Conservation (phyloP, 2,888 invertebrate genomes). For the Hirtodrosophila confusa region DNA sequence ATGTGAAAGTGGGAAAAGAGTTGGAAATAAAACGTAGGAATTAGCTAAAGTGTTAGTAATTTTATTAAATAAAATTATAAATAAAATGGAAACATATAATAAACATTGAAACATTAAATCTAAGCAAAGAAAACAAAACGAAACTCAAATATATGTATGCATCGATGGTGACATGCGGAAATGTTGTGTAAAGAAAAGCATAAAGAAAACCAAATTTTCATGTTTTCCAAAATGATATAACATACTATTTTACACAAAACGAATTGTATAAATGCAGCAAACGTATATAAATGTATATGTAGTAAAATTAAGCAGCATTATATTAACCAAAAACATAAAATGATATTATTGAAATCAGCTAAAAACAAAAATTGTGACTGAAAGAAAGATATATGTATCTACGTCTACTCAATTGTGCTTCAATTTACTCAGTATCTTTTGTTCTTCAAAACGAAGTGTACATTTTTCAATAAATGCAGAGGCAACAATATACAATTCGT, state of each 20-base stretch:
- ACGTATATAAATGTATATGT: conserved; percentile 72
- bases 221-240: conserved; percentile 53
- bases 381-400: conserved; percentile 45
- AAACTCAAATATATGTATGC: conserved; percentile 50
- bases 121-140: conserved; percentile 33
- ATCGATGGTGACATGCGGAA: conserved; percentile 46
- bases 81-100: conserved; percentile 47
- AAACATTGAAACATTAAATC: conserved; percentile 49
- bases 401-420: conserved; percentile 62
- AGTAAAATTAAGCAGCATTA: conserved; percentile 72
- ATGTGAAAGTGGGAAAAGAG: conserved; percentile 59
- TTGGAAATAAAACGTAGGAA: conserved; percentile 68
- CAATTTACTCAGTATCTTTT: conserved; percentile 44
- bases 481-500: conserved; percentile 42
- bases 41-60: conserved; percentile 82
- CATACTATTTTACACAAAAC: conserved; percentile 54
- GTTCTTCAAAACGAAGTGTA: conserved; percentile 53
- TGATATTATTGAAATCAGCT: conserved; percentile 68
- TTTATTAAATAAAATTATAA: conserved; percentile 82
- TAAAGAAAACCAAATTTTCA: conserved; percentile 48
- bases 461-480: conserved; percentile 42
- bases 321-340: conserved; percentile 71
- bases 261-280: conserved; percentile 73
- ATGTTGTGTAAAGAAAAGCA: conserved; percentile 54
- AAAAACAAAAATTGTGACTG: conserved; percentile 65